Base-by-base conservation (phyloP, 2,888 invertebrate species). In the Ceramica pisi region DNA sequence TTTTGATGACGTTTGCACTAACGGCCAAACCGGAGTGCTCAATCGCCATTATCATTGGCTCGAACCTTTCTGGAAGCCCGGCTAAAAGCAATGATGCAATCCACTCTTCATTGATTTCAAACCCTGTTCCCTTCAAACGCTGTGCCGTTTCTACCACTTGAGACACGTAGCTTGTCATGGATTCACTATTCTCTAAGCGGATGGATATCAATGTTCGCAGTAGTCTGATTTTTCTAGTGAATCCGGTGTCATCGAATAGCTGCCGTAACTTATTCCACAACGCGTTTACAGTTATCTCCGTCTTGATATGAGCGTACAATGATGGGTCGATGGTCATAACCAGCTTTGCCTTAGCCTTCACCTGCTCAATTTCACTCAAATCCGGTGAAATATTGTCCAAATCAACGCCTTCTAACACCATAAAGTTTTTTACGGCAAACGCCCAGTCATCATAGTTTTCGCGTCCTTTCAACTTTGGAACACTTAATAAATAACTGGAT, bases 81-180 rank as follows among this genome's bases (percentile, higher is more conserved):
- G n/a, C n/a, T n/a, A n/a, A n/a, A n/a, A n/a, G n/a, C n/a, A n/a
- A n/a, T n/a, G n/a, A n/a, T n/a, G n/a, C n/a, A n/a, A 57, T 60
- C 60, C 60, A 60, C 14, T 82, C 68, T 6, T 85, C 81, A 5
- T 48, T 75, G 0, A 83, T 81, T 19, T 72, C 65, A 66, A 84
- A 82, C 0, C 81, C 82, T 9, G 75, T 81, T 16, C 81, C 76
- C 23, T 68, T 70, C 48, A 84, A 53, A 65, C 57, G 73, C 31
- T 81, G 81, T 10, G 75, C 78, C 7, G 79, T 80, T 55, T 81
- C 80, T 6, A 80, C 71, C 2, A 83, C 48, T 48, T 83, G 77
- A 14, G 63, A 57, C 3, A 79, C 79, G 12, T 81, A 79, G n/a
- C 23, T 50, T 14, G 74, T 67, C 76, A 81, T 76, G 6, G 76